These are phyloP conservation scores for Dynastes grantii DNA, from an alignment of 2,888 invertebrate species.

Conservation along the genomic window DNA sequence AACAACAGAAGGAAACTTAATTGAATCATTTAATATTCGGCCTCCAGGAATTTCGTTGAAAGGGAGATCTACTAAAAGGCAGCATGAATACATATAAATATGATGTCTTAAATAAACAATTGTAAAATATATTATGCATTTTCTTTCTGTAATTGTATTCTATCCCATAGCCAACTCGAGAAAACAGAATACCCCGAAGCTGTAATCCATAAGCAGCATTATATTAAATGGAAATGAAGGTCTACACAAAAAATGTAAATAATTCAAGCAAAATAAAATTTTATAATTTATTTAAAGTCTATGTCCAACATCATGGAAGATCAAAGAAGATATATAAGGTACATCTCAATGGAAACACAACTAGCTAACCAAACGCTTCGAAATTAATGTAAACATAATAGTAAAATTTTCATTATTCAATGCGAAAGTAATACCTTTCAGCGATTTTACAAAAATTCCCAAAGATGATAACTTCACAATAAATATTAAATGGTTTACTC, in stretches of 20 bases:
- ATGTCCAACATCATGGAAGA: too few species aligned
- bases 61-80: conserved; percentile 2
- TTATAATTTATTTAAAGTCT: too few species aligned
- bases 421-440: too few species aligned
- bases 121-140: conserved; percentile 36
- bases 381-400: too few species aligned
- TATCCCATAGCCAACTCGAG: not conserved
- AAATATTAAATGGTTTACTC: too few species aligned
- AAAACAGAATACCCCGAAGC: not conserved
- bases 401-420: too few species aligned
- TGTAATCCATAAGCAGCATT: not conserved
- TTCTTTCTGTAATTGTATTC: conserved; percentile 14
- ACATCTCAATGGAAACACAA: too few species aligned
- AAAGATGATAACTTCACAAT: too few species aligned
- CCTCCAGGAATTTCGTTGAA: not conserved
- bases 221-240: not conserved
- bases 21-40: conserved; percentile 21
- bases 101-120: conserved; percentile 35
- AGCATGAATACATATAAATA: conserved; percentile 34
- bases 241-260: not conserved
- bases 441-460: too few species aligned
- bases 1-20: conserved; percentile 13
- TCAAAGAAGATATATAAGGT: too few species aligned
- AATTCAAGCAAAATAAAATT: conserved; percentile 1
- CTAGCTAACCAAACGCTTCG: too few species aligned